Evolutionary conservation across 2,113 vertebrate genomes (phyloP).

Genomic region (Forbesichthys agassizii): DNA sequence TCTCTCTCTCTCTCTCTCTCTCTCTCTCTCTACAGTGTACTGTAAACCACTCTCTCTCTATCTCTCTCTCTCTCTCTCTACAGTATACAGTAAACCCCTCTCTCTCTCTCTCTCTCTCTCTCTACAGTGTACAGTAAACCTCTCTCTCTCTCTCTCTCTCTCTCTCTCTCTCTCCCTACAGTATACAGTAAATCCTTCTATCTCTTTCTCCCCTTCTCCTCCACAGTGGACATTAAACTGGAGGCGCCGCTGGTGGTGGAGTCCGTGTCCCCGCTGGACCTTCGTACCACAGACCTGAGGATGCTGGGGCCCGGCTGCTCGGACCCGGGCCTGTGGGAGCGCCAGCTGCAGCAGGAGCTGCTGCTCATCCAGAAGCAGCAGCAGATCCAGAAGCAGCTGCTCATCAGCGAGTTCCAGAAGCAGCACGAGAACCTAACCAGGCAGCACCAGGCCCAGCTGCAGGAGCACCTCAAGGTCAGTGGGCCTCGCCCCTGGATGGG

Average conservation of each 20-base stretch:
- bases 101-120: neutral
- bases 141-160: constrained; percentile 1
- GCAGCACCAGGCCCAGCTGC: constrained; percentile 97
- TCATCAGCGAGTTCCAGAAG: constrained; percentile 98
- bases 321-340: constrained; percentile 88
- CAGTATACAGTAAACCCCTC: neutral
- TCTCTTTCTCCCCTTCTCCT: constrained; percentile 10
- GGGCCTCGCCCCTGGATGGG: constrained; percentile 8
- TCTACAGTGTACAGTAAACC: neutral
- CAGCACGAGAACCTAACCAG: constrained; percentile 97
- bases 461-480: constrained; percentile 97
- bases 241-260: constrained; percentile 85
- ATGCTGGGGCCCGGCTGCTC: constrained; percentile 90
- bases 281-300: constrained; percentile 88
- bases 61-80: constrained; percentile 9
- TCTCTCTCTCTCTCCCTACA: constrained; percentile 6
- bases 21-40: neutral
- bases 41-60: constrained; percentile 5
- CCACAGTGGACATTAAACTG: constrained; percentile 88
- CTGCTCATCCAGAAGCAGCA: constrained; percentile 98
- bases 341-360: constrained; percentile 94
- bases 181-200: neutral
- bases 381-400: constrained; percentile 96
- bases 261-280: constrained; percentile 87
- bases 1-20: neutral